Percentiles rank a stretch among this genome's conserved stretches.
phyloP scores from a whole-genome alignment of 2,888 invertebrate genomes.

The Cetonia aurata region DNA sequence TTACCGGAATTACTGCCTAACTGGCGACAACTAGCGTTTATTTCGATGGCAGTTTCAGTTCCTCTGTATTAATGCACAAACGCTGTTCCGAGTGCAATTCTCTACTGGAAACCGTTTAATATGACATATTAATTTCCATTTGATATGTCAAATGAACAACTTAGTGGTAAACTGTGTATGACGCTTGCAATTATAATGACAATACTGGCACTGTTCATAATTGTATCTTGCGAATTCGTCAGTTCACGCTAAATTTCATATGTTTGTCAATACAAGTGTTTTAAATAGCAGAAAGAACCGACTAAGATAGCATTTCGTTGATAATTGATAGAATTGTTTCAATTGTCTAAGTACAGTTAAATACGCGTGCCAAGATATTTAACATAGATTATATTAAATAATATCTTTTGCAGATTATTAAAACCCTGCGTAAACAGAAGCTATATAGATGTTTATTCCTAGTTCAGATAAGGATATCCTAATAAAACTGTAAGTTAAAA shows the following conservation, averaged over 20 bases:
- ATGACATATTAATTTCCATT: slow-evolving; percentile 16
- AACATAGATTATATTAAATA: too few relatives aligned
- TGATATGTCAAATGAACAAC: slow-evolving; percentile 1
- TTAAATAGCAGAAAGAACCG: too few relatives aligned
- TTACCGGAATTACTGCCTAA: neutral
- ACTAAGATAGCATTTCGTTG: too few relatives aligned
- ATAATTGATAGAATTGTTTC: neutral
- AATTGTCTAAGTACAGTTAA: neutral
- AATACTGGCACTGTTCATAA: slow-evolving; percentile 2
- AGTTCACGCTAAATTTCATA: too few relatives aligned
- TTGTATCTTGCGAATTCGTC: neutral
- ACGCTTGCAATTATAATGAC: neutral
- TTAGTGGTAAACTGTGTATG: neutral
- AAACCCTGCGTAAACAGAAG: too few relatives aligned
- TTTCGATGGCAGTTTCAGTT: neutral
- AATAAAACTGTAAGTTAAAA: too few relatives aligned
- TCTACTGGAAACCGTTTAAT: slow-evolving; percentile 2
- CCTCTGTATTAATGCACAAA: slow-evolving; percentile 13
- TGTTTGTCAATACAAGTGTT: too few relatives aligned
- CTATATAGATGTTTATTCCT: too few relatives aligned
- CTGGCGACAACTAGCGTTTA: neutral
- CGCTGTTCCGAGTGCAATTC: slow-evolving; percentile 7
- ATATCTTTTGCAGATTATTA: too few relatives aligned
- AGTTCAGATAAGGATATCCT: too few relatives aligned
- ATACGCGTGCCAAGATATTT: neutral